These are phyloP conservation scores for Otolemur garnettii DNA, from an alignment of 2,113 vertebrate species.

Conservation along the genomic window DNA sequence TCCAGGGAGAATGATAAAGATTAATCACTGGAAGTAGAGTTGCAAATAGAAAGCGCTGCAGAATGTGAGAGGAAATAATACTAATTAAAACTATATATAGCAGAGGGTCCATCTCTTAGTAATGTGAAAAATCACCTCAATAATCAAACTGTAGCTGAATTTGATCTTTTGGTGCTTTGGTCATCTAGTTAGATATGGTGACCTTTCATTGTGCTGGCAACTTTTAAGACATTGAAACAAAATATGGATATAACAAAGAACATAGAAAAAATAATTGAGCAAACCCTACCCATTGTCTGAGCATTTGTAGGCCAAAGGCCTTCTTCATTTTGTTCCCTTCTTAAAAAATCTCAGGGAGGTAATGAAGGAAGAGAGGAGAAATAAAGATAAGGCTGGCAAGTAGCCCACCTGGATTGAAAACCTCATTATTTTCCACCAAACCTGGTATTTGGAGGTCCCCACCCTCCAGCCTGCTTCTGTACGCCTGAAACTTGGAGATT, in stretches of 20 bases:
- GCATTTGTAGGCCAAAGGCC: neutral
- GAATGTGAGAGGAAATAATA: constrained; percentile 42
- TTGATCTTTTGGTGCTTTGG: neutral
- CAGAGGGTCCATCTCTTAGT: neutral
- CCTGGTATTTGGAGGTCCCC: neutral
- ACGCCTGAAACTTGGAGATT: neutral
- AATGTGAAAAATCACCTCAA: constrained; percentile 28
- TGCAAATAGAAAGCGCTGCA: constrained; percentile 52
- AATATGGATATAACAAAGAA: neutral
- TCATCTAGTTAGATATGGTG: constrained; percentile 18
- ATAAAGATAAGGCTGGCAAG: neutral
- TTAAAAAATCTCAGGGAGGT: neutral
- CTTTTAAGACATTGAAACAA: constrained; percentile 42
- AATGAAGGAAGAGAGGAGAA: constrained; percentile 9
- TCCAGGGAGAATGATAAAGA: constrained; percentile 47
- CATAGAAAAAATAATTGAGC: neutral
- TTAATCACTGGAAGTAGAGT: constrained; percentile 57
- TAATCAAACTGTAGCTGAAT: constrained; percentile 30
- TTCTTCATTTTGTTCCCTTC: neutral
- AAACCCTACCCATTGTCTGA: neutral
- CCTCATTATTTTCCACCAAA: neutral
- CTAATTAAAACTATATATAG: constrained; percentile 26
- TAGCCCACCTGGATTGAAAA: neutral
- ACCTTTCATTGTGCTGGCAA: neutral
- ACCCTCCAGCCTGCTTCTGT: neutral